phyloP scores from a whole-genome alignment of 1,140 invertebrate species.

The Lutraria rhynchaena region DNA sequence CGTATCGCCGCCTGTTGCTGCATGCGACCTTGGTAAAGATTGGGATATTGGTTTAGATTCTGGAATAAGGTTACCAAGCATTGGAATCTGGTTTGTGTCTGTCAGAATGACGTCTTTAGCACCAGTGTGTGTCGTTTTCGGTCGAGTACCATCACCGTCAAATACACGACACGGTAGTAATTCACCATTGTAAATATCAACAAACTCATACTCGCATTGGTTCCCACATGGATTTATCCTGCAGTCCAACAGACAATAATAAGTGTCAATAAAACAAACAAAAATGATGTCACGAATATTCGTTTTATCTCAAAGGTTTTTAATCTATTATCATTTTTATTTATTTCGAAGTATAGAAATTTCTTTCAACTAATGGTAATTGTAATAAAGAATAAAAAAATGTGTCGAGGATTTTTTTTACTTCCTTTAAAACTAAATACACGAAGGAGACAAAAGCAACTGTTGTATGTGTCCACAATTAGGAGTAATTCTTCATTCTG shows the following conservation, averaged over 20 bases:
- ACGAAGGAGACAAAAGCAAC: no score
- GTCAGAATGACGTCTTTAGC: neutral
- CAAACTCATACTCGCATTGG: conserved; percentile 44
- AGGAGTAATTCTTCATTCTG: no score
- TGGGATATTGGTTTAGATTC: neutral
- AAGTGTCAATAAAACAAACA: no score
- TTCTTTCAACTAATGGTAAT: neutral
- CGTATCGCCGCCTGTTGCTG: no score
- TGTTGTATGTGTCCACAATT: no score
- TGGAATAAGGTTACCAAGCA: neutral
- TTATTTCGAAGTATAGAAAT: neutral
- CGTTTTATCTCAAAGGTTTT: no score
- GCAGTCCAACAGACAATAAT: conserved; percentile 3
- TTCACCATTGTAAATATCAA: conserved; percentile 55
- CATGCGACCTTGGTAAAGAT: no score
- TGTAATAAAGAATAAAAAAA: no score
- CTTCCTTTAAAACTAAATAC: no score
- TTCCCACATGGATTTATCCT: conserved; percentile 51
- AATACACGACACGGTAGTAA: conserved; percentile 33
- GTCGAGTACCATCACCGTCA: conserved; percentile 35
- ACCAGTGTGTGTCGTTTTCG: neutral
- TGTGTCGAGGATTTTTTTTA: no score
- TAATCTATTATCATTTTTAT: neutral
- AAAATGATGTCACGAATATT: no score
- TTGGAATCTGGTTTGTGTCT: neutral